Percentiles rank a stretch among this genome's conserved stretches.
These are phyloP conservation scores for Aleiodes testaceus DNA, from an alignment of 2,888 invertebrate species.

Conservation along the genomic window DNA sequence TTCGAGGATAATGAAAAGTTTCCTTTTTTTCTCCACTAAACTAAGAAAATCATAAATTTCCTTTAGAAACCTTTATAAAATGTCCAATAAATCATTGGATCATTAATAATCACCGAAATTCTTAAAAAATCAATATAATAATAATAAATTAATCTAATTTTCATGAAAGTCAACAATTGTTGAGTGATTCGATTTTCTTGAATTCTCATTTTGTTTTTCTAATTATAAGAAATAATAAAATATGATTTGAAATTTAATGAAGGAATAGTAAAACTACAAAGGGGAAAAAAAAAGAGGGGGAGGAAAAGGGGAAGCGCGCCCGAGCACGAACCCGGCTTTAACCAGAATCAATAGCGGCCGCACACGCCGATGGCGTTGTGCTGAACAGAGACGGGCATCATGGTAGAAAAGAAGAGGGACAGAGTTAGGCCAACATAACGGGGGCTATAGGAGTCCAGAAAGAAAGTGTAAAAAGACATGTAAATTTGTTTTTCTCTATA, in stretches of 20 bases:
- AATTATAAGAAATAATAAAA: background rate
- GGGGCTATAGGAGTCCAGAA: conserved; percentile 34
- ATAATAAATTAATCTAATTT: no score
- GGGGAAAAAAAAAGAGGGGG: conserved; percentile 50
- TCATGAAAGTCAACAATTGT: no score
- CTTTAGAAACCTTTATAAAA: no score
- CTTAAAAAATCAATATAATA: no score
- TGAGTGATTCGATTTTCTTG: background rate
- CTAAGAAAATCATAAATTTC: background rate
- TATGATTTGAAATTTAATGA: conserved; percentile 17
- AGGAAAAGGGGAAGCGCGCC: conserved; percentile 53
- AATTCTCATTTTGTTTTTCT: conserved; percentile 9
- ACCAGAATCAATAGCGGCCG: conserved; percentile 71
- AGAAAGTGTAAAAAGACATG: conserved; percentile 33
- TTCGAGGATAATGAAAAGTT: conserved; percentile 7
- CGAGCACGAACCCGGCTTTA: conserved; percentile 56
- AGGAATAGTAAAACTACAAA: conserved; percentile 17
- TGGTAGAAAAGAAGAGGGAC: conserved; percentile 44
- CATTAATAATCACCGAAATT: no score
- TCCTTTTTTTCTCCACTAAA: background rate
- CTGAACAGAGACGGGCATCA: conserved; percentile 45
- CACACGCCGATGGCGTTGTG: conserved; percentile 58
- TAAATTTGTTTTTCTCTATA: conserved; percentile 1
- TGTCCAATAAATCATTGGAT: no score
- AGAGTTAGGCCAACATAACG: conserved; percentile 38